These are phyloP conservation scores for Pollachius pollachius DNA, from an alignment of 2,113 vertebrate genomes.

Conservation along the genomic window DNA sequence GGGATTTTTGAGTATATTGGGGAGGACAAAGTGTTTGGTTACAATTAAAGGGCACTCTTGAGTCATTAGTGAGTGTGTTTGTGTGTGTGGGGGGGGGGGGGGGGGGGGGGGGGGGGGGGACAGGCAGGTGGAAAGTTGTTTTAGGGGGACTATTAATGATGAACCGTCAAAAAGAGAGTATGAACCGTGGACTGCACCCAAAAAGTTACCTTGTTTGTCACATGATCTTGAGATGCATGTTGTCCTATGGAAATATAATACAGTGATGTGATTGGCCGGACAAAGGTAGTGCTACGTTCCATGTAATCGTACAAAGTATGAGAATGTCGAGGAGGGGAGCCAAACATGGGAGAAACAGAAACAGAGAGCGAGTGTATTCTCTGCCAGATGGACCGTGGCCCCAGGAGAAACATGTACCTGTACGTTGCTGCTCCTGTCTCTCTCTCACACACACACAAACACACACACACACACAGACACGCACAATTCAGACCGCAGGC, in stretches of 20 bases:
- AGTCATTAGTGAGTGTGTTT: conserved; percentile 48
- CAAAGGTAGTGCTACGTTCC: too few species aligned
- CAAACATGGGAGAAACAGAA: neutral
- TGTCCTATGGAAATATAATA: too few species aligned
- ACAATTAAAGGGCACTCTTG: conserved; percentile 67
- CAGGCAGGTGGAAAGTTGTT: conserved; percentile 40
- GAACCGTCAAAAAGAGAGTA: conserved; percentile 11
- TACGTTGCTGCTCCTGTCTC: neutral
- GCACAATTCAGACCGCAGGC: too few species aligned
- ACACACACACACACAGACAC: too few species aligned
- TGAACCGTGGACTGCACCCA: conserved; percentile 19
- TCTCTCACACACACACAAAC: neutral
- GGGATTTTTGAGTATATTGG: conserved; percentile 32
- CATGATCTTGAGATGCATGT: too few species aligned
- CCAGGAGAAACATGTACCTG: neutral
- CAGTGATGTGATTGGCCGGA: too few species aligned
- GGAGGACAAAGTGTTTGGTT: conserved; percentile 59
- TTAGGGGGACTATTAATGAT: conserved; percentile 1
- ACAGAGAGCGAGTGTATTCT: neutral
- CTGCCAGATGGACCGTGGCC: neutral
- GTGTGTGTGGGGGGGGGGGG: conserved; percentile 34
- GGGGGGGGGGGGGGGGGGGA: conserved; percentile 40
- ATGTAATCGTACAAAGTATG: too few species aligned
- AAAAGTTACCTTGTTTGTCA: neutral
- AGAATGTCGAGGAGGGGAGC: neutral